Percentiles rank a stretch among this genome's conserved stretches.
Conservation (phyloP, 2,113 vertebrate species). For the Macrotus californicus region DNA sequence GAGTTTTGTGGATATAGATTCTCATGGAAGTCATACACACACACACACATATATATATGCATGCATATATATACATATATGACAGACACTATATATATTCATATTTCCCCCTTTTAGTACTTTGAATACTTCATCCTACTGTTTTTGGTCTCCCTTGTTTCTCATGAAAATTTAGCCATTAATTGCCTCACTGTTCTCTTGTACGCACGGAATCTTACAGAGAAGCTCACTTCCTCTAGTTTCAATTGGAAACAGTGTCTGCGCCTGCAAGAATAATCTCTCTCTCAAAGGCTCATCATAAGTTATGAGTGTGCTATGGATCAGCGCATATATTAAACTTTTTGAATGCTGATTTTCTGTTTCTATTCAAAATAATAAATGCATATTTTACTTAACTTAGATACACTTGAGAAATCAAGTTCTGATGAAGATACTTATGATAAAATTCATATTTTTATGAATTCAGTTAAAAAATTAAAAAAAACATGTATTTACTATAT, state of each 20-base stretch:
- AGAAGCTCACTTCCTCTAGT: conserved; percentile 31
- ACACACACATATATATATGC: background rate
- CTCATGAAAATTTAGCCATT: background rate
- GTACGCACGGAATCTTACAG: conserved; percentile 43
- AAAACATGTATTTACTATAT: conserved; percentile 28
- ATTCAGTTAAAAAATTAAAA: conserved; percentile 50
- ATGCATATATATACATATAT: too few relatives aligned
- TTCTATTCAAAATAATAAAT: conserved; percentile 52
- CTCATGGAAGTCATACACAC: background rate
- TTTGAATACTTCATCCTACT: background rate
- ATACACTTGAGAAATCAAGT: conserved; percentile 60
- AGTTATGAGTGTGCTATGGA: conserved; percentile 29
- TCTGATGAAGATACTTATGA: conserved; percentile 39
- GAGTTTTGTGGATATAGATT: background rate
- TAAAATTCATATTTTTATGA: conserved; percentile 51
- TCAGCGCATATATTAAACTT: background rate
- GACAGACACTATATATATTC: too few relatives aligned
- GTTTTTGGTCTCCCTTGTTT: background rate
- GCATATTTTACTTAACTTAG: conserved; percentile 61
- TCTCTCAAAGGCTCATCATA: conserved; percentile 53
- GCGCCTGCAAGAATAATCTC: conserved; percentile 53
- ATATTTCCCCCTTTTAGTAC: too few relatives aligned
- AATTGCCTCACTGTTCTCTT: background rate
- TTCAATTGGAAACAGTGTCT: conserved; percentile 8
- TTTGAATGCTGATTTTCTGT: conserved; percentile 61